Base-by-base conservation (phyloP, 2,113 vertebrate genomes). In the Cinclus cinclus region DNA sequence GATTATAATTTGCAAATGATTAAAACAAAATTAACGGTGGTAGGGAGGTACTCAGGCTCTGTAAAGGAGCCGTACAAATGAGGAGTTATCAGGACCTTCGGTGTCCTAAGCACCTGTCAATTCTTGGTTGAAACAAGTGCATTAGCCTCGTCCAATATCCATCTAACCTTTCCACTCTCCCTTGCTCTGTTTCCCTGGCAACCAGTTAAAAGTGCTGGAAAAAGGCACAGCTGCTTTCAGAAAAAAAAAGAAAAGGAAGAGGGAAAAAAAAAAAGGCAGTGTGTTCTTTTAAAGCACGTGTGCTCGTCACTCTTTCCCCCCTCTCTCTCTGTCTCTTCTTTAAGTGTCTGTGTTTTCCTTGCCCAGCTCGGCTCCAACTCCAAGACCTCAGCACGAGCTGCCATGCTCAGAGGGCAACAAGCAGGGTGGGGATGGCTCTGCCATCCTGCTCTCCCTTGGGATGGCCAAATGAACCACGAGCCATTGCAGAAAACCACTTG, bases 111-210 rank as follows among this genome's bases (percentile, higher is more conserved):
- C 92, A 93, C 96, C 97, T 96, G 96, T 96, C 96, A 98, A 97
- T 97, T 97, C 93, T 91, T 95, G 93, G 96, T 97, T 96, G 96
- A 96, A 95, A 97, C 97, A 97, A 98, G 95, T 97, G 95, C 96
- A 96, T 97, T 97, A 96, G 97, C 95, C 97, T 96, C 91, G 92
- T 96, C 97, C 96, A 97, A 97, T 96, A 97, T 96, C 97, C 97
- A 97, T 87, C 93, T 98, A 97, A 98, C 97, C 98, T 98, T 97
- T 97, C 97, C 97, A 96, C 92, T 97, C 95, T 97, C 95, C 95
- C 92, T 97, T 90, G 96, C 97, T 98, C 97, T 92, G 97, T 98
- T 98, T 98, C 98, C 98, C 83, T 98, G 97, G 97, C 96, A 98
- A 98, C 98, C 97, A 97, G 96, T 97, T 97, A 97, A 97, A 98